These are phyloP conservation scores for western clawed frog (Xenopus tropicalis) DNA, from an alignment of 2,113 vertebrate genomes.

Conservation along the genomic window DNA sequence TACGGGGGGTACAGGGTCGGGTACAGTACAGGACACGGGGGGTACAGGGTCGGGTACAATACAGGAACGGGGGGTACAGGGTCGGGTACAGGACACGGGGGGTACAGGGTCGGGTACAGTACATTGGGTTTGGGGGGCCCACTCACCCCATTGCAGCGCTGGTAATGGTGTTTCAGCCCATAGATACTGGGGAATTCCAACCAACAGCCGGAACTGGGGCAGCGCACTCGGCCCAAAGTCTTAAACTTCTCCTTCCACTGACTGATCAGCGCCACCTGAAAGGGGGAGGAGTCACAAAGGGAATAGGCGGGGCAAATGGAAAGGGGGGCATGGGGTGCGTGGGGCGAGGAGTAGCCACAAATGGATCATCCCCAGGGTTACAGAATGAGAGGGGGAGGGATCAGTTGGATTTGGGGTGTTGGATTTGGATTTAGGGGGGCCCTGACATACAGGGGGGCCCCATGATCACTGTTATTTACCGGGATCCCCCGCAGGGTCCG, in stretches of 20 bases:
- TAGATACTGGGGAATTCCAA: conserved; percentile 97
- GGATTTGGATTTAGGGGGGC: too few species aligned
- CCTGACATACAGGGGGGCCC: neutral
- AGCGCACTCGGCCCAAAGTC: conserved; percentile 86
- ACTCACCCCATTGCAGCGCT: conserved; percentile 94
- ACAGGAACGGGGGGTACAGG: too few species aligned
- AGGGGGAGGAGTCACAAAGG: conserved; percentile 15
- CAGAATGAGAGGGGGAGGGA: too few species aligned
- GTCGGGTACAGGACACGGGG: too few species aligned
- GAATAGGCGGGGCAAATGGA: rapidly evolving
- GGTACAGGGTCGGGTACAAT: too few species aligned
- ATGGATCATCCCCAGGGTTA: too few species aligned
- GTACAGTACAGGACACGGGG: too few species aligned
- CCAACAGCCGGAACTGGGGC: conserved; percentile 92
- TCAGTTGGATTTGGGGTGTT: too few species aligned
- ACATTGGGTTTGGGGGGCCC: conserved; percentile 51
- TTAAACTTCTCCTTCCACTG: conserved; percentile 98
- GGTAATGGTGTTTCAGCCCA: conserved; percentile 96
- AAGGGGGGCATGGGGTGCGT: conserved; percentile 14
- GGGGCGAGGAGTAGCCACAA: neutral
- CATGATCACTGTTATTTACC: conserved; percentile 66
- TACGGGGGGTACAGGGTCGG: too few species aligned
- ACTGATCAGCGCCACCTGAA: conserved; percentile 83
- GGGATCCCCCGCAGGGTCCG: conserved; percentile 90
- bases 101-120: too few species aligned